These are phyloP conservation scores for Microctonus brassicae DNA, from an alignment of 2,888 invertebrate species.

Conservation along the genomic window DNA sequence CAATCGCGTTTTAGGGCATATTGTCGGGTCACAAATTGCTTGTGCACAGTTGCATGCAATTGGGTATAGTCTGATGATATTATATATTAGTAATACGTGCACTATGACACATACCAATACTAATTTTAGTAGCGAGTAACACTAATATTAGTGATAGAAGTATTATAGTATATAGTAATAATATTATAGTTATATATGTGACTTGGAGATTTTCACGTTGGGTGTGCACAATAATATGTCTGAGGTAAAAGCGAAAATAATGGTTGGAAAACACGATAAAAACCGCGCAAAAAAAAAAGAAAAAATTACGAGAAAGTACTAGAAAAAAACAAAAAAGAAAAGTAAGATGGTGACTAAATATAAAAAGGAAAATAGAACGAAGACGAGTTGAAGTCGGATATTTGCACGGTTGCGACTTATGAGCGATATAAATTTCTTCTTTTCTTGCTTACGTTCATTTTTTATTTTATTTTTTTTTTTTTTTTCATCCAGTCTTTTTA, in stretches of 20 bases:
- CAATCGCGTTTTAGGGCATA: conserved; percentile 11
- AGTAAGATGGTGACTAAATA: too few relatives aligned
- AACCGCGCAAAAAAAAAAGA: too few relatives aligned
- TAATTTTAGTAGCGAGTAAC: too few relatives aligned
- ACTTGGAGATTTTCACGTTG: too few relatives aligned
- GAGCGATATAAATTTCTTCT: conserved; percentile 46
- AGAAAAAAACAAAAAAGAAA: too few relatives aligned
- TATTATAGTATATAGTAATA: too few relatives aligned
- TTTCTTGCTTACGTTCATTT: conserved; percentile 34
- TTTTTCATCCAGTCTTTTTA: too few relatives aligned
- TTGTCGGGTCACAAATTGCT: conserved; percentile 21
- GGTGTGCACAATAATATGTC: neutral
- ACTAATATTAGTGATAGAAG: too few relatives aligned
- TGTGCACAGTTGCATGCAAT: conserved; percentile 21
- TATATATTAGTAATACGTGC: too few relatives aligned
- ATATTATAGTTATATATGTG: conserved; percentile 2
- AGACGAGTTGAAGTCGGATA: conserved; percentile 36
- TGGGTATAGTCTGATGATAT: neutral
- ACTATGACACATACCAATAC: neutral
- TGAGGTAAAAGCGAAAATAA: conserved; percentile 44
- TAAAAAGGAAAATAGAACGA: neutral
- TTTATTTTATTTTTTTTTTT: neutral
- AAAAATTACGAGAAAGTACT: too few relatives aligned
- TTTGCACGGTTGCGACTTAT: conserved; percentile 45
- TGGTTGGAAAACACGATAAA: conserved; percentile 37